These are phyloP conservation scores for Lepidostoma basale DNA, from an alignment of 1,140 invertebrate species.

Conservation along the genomic window DNA sequence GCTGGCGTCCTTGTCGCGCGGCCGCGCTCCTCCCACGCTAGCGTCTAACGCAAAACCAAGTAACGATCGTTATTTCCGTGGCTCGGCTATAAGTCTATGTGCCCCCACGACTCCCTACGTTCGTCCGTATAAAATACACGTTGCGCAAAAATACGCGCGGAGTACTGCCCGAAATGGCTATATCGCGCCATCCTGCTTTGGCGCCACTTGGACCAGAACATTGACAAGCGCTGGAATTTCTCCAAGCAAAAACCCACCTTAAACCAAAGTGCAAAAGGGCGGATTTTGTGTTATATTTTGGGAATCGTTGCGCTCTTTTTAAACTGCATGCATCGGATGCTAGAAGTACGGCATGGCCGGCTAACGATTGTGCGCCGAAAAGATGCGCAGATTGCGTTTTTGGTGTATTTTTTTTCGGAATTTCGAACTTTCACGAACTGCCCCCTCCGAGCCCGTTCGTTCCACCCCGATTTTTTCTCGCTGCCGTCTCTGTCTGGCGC, in stretches of 20 bases:
- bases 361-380: slow-evolving; percentile 47
- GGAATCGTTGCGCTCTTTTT: slow-evolving; percentile 22
- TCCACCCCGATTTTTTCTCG: slow-evolving; percentile 28
- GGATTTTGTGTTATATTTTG: background rate
- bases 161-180: slow-evolving; percentile 2
- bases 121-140: slow-evolving; percentile 40
- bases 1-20: slow-evolving; percentile 29
- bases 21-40: slow-evolving; percentile 30
- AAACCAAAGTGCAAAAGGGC: background rate
- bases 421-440: slow-evolving; percentile 32
- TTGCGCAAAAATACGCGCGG: slow-evolving; percentile 45
- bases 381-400: slow-evolving; percentile 48
- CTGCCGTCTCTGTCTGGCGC: slow-evolving; percentile 1
- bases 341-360: slow-evolving; percentile 24
- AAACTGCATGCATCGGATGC: background rate
- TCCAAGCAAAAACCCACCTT: slow-evolving; percentile 1
- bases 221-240: background rate
- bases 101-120: slow-evolving; percentile 32
- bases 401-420: slow-evolving; percentile 45
- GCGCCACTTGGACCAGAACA: slow-evolving; percentile 2
- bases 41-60: slow-evolving; percentile 35
- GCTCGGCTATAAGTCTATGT: slow-evolving; percentile 28
- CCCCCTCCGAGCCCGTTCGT: slow-evolving; percentile 15
- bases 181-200: slow-evolving; percentile 34
- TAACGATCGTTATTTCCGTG: slow-evolving; percentile 46